Base-by-base conservation (phyloP, 2,888 invertebrate genomes). In the Ommatoiulus sabulosus region DNA sequence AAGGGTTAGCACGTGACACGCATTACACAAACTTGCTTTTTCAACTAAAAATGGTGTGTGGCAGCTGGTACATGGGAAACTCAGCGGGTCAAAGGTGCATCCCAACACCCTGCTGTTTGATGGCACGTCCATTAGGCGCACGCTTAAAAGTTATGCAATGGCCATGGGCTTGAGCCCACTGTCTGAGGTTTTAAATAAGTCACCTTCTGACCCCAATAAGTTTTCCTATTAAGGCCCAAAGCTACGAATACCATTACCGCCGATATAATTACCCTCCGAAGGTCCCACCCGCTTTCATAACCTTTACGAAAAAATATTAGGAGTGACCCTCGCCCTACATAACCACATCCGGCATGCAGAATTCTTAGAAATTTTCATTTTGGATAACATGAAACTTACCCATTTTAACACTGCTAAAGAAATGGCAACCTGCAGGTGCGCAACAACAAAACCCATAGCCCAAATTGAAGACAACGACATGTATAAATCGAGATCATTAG, bases 101-200 rank as follows among this genome's bases (percentile, higher is more conserved):
- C 35, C 80, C 80, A 80, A 80, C 80, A 80, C 80, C 80, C 80
- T 80, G 80, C 80, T 80, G 80, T 80, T 80, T 80, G 80, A 80
- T 80, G 72, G 80, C 35, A 80, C 80, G 80, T 80, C 35, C 80
- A 80, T 80, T 80, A 80, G 80, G 35, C 80, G 35, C 80, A 80
- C 80, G 80, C 35, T 35, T 80, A 35, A 4, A 80, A 80, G 80
- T 80, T 80, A 80, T 80, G 80, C 35, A 80, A 80, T 80, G 80
- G 80, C 80, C 80, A 80, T 35, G 80, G 80, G 80, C 80, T 80
- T 10, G 80, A 80, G 35, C 80, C 80, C 80, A 72, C 35, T 80
- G 80, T 80, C 80, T 80, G 80, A 35, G 80, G 72, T 72, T 72
- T 72, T 72, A 72, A 72, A 72, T 72, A 72, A 72, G 80, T 80